These are phyloP conservation scores for Neelides folsomi DNA, from an alignment of 2,888 invertebrate species.

Conservation along the genomic window DNA sequence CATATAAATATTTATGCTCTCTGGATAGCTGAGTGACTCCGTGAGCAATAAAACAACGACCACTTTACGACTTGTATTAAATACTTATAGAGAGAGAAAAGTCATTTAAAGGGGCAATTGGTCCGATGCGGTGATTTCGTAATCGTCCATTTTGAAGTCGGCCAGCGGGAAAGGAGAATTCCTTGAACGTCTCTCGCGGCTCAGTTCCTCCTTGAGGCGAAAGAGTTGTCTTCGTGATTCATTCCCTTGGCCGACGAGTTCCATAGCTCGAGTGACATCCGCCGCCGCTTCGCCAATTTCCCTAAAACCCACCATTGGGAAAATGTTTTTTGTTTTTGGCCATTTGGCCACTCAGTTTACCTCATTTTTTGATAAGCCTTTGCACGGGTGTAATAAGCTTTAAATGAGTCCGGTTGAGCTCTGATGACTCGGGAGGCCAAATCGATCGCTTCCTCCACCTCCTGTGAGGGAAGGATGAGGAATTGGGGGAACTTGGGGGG, in stretches of 20 bases:
- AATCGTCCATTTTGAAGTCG: too few relatives aligned
- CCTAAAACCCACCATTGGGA: constrained; percentile 36
- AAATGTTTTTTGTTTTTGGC: neutral
- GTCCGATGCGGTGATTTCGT: too few relatives aligned
- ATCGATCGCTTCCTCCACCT: constrained; percentile 53
- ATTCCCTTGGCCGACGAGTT: constrained; percentile 48
- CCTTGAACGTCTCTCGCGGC: constrained; percentile 9
- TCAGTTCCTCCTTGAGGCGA: constrained; percentile 59
- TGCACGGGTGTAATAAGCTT: constrained; percentile 81
- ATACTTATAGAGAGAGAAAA: too few relatives aligned
- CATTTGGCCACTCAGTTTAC: constrained; percentile 34
- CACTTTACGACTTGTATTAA: too few relatives aligned
- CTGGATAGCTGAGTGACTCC: too few relatives aligned
- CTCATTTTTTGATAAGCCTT: constrained; percentile 69
- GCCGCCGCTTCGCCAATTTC: constrained; percentile 58
- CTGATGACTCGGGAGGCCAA: constrained; percentile 73
- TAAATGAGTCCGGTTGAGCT: constrained; percentile 73
- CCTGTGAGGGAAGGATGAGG: constrained; percentile 35
- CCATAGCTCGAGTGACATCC: constrained; percentile 68
- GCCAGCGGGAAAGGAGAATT: constrained; percentile 4
- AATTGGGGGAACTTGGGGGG: neutral
- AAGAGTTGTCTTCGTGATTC: constrained; percentile 61
- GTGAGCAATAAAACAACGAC: too few relatives aligned
- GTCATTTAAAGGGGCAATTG: too few relatives aligned
- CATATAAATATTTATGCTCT: too few relatives aligned